Evolutionary conservation across 2,888 invertebrate species (phyloP), one percentile per base, ranked within the genome.

Genomic region (Polylopha cassiicola): DNA sequence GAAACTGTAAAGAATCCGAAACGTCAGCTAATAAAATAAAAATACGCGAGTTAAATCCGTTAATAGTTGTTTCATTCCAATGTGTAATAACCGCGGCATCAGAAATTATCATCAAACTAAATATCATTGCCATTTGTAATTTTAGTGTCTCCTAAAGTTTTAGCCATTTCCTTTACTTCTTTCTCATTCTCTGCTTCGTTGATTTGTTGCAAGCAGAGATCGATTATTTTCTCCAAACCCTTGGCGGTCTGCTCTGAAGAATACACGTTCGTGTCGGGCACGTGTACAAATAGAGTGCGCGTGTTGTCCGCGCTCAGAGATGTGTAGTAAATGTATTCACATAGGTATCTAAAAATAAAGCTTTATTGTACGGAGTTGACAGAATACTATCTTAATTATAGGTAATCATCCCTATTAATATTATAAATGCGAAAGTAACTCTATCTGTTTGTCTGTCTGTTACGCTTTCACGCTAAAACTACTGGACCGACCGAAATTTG

Each of bases 291-390:
- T 7, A 94, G 73, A 1, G 90, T 87, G 37, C 89, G 80, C 1
- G 70, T 63, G 37, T 77, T 76, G 74, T 92, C 87, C 11, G 90
- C 85, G 50, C 87, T 87, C 20, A 95, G 80, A 1, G 95, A 95
- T 13, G 89, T 89, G 78, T 91, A 95, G 78, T 90, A 95, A 34
- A 89, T 92, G 72, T 91, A 95, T 73, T 95, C 95, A 68, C 95
- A 95, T 2, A 95, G 77, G 67, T 90, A 95, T 70, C 93, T 90
- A 69, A 9, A 85, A 69, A 28, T 26, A 34, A 34, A 32, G 14
- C 4, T 3, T 4, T 7, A 3, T 9, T 14, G 2, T n/a, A 5
- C 3, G 23, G 5, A 28, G 3, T 17, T 18, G 3, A 1, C 5
- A 13, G 4, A 10, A n/a, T 16, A 14, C 2, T 7, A 14, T 2